Base-by-base conservation (phyloP, 2,888 invertebrate species). In the Meiosimyza decipiens region DNA sequence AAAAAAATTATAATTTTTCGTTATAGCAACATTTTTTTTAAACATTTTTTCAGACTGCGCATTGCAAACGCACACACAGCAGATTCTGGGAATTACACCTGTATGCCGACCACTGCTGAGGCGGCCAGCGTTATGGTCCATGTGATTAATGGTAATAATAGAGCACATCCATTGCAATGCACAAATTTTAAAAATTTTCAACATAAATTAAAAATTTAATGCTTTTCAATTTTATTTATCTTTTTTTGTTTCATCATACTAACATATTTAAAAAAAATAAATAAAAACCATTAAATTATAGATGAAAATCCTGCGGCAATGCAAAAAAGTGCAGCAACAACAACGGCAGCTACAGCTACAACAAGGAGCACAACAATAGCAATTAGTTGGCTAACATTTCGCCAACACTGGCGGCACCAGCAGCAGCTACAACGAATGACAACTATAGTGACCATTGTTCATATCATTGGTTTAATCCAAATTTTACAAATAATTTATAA, bases 81-180 rank as follows among this genome's bases (percentile, higher is more conserved):
- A 51, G 95, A 95, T 88, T 94, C 94, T 71, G 95, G 95, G 73
- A 95, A 95, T 88, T 96, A 95, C 88, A 94, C 95, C 84, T 96
- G 95, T 86, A 92, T 93, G 79, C 95, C 95, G 22, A 95, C 95
- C 51, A 92, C 94, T 85, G 95, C 95, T 63, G 93, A 93, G 80
- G 91, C 93, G 50, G 92, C 95, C 76, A 94, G 93, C 80, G 94
- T 95, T 80, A 93, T 94, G 85, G 94, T 96, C 78, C 95, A 95
- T 87, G 94, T 95, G 83, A 94, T 96, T 86, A 95, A 94, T 88
- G 95, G 95, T 94, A 89, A 90, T 88, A 77, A 74, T 68, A 47
- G 13, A 7, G 28, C 13, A 47, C 33, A 65, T 60, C 9, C 18
- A 40, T 67, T 70, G 63, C 28, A 47, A n/a, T 33, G 68, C 33